Conservation (phyloP, 2,888 invertebrate species). For the Apoderus coryli region DNA sequence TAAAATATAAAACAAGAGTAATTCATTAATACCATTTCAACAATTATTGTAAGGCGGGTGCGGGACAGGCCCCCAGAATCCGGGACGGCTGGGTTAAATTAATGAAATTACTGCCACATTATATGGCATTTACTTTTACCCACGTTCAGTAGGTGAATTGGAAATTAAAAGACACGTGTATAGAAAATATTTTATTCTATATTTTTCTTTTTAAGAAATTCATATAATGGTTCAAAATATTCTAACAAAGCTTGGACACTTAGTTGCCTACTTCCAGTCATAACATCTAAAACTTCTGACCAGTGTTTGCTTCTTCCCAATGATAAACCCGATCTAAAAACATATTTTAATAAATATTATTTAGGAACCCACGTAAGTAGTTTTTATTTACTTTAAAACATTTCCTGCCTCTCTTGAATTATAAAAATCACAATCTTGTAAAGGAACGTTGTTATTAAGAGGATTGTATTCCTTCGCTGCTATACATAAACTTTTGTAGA, state of each 20-base stretch:
- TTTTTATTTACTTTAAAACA: slow-evolving; percentile 38
- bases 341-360: slow-evolving; percentile 1
- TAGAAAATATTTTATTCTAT: slow-evolving; percentile 2
- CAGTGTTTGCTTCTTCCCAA: slow-evolving; percentile 38
- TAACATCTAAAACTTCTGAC: slow-evolving; percentile 41
- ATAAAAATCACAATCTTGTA: slow-evolving; percentile 26
- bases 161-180: too few species aligned
- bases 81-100: too few species aligned
- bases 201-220: slow-evolving; percentile 39
- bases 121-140: too few species aligned
- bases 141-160: too few species aligned
- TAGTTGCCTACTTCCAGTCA: slow-evolving; percentile 41
- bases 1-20: too few species aligned
- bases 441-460: slow-evolving; percentile 23
- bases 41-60: too few species aligned
- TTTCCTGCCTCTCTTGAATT: slow-evolving; percentile 28
- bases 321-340: slow-evolving; percentile 35
- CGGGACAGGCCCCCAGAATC: too few species aligned
- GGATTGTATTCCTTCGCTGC: slow-evolving; percentile 48
- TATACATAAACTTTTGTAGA: slow-evolving; percentile 54
- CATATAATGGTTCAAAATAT: slow-evolving; percentile 41
- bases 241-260: slow-evolving; percentile 39
- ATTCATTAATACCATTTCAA: too few species aligned
- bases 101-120: too few species aligned
- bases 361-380: too few species aligned